A percentile compares a stretch with the other conserved stretches of the same genome.
Conservation (phyloP, 2,888 invertebrate genomes). For the Amitus sp. region DNA sequence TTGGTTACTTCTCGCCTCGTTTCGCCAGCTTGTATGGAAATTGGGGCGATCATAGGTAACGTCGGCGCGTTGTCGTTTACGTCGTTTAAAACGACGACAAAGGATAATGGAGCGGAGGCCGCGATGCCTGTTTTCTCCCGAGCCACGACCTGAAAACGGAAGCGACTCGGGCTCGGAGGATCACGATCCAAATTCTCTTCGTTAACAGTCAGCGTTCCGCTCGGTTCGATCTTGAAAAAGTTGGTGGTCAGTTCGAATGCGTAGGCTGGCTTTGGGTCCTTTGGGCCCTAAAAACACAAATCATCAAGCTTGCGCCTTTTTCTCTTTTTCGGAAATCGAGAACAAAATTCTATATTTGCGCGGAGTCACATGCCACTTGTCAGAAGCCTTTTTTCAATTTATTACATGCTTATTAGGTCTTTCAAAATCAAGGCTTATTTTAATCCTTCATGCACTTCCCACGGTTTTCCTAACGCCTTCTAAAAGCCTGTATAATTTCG, state of each 20-base stretch:
- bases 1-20: constrained; percentile 75
- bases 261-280: constrained; percentile 83
- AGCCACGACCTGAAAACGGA: constrained; percentile 89
- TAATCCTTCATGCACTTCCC: too few relatives aligned
- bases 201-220: constrained; percentile 80
- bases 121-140: constrained; percentile 81
- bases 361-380: too few relatives aligned
- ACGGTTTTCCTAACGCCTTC: too few relatives aligned
- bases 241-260: constrained; percentile 86
- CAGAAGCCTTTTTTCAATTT: too few relatives aligned
- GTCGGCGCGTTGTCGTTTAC: constrained; percentile 89
- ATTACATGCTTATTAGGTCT: too few relatives aligned
- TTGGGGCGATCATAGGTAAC: constrained; percentile 82
- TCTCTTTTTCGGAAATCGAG: neutral
- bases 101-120: constrained; percentile 83
- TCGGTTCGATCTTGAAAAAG: constrained; percentile 81
- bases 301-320: too few relatives aligned
- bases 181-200: constrained; percentile 88
- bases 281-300: constrained; percentile 72
- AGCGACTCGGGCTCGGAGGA: constrained; percentile 84
- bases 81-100: constrained; percentile 81
- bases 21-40: constrained; percentile 83
- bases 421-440: too few relatives aligned
- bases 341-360: neutral
- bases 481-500: too few relatives aligned